Conservation (phyloP, 1,140 invertebrate genomes). For the Pogonognathellus flavescens region DNA sequence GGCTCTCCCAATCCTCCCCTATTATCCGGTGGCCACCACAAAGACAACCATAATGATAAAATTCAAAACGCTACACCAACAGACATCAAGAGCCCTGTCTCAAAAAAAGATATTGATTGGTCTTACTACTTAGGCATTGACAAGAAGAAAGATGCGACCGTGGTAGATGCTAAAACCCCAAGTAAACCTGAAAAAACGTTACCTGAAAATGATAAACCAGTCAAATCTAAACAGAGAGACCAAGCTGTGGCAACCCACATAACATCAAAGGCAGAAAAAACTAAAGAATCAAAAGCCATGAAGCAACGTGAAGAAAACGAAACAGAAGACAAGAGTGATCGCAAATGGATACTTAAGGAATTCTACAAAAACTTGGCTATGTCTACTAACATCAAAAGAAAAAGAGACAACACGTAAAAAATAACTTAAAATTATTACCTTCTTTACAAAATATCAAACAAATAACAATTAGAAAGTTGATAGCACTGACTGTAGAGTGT, state of each 20-base stretch:
- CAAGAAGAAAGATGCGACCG: constrained; percentile 71
- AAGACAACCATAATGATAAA: background rate
- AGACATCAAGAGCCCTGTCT: constrained; percentile 68
- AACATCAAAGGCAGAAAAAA: constrained; percentile 40
- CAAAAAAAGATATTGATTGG: constrained; percentile 87
- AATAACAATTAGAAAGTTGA: background rate
- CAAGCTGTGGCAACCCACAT: background rate
- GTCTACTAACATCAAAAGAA: constrained; percentile 62
- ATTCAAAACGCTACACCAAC: background rate
- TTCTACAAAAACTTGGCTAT: constrained; percentile 71
- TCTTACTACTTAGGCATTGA: constrained; percentile 87
- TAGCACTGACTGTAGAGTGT: no score
- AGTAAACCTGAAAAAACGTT: background rate
- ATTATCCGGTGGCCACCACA: constrained; percentile 4
- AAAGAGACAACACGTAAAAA: constrained; percentile 44
- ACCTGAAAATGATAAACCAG: background rate
- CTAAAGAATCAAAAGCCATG: constrained; percentile 67
- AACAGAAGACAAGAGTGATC: constrained; percentile 68
- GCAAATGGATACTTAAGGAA: constrained; percentile 74
- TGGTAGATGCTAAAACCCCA: background rate
- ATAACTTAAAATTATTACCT: background rate
- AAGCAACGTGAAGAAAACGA: constrained; percentile 66
- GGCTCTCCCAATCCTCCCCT: constrained; percentile 10
- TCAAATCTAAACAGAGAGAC: background rate
- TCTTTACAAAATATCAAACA: background rate